Conservation (phyloP, 1,140 invertebrate species). For the Portunus trituberculatus region DNA sequence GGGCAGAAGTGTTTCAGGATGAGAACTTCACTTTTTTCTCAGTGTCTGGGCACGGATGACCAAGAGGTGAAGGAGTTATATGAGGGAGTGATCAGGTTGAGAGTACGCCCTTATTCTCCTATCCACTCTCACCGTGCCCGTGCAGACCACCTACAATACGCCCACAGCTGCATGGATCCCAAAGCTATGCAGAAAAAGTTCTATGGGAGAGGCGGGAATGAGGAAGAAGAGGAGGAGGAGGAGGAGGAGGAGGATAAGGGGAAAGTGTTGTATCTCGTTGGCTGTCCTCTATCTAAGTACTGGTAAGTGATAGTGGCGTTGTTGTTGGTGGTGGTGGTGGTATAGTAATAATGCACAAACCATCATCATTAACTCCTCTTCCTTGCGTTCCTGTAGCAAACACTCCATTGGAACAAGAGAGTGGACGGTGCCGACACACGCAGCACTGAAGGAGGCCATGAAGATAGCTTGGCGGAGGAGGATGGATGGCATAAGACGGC, state of each 20-base stretch:
- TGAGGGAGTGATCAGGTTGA: slow-evolving; percentile 46
- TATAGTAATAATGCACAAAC: background rate
- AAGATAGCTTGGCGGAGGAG: background rate
- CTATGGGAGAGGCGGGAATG: background rate
- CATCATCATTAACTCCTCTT: background rate
- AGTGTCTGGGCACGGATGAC: slow-evolving; percentile 67
- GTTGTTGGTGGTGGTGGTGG: too few species aligned
- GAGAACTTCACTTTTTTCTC: too few species aligned
- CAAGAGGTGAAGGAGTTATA: slow-evolving; percentile 68
- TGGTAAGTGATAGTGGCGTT: slow-evolving; percentile 31
- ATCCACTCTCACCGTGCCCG: background rate
- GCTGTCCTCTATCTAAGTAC: slow-evolving; percentile 62
- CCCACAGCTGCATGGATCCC: background rate
- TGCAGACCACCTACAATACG: background rate
- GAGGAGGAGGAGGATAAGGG: slow-evolving; percentile 13
- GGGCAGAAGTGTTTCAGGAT: too few species aligned
- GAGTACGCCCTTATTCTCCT: slow-evolving; percentile 35
- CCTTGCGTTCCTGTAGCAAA: background rate
- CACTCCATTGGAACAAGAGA: slow-evolving; percentile 53
- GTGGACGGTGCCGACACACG: background rate
- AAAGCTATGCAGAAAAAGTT: background rate
- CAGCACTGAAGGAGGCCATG: background rate
- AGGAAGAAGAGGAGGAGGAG: background rate
- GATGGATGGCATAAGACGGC: background rate
- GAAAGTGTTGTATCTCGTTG: slow-evolving; percentile 53